phyloP scores from a whole-genome alignment of 2,888 invertebrate species.

The Parthenolecanium corni region DNA sequence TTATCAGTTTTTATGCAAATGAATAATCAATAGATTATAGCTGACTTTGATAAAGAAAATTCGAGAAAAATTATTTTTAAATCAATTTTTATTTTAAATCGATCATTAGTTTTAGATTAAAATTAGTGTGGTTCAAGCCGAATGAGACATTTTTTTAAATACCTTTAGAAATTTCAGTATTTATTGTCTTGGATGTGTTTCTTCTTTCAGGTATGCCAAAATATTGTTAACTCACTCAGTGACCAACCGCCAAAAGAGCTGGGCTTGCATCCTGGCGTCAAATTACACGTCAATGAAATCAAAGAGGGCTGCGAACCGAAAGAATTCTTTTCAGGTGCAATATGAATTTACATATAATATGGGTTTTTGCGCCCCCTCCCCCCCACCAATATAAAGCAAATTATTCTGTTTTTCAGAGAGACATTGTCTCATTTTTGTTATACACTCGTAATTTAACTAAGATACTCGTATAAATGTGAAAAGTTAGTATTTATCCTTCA shows the following conservation, averaged over 20 bases:
- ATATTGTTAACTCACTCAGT: conserved; percentile 50
- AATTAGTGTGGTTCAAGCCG: no score
- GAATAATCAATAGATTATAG: no score
- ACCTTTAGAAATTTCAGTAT: no score
- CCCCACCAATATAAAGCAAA: neutral
- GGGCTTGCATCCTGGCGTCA: conserved; percentile 41
- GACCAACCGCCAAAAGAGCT: conserved; percentile 53
- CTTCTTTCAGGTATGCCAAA: conserved; percentile 14
- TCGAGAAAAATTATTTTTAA: no score
- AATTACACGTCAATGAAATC: conserved; percentile 38
- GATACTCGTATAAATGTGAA: no score
- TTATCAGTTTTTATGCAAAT: no score
- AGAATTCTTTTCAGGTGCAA: conserved; percentile 51
- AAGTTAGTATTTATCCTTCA: no score
- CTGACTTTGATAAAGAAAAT: no score
- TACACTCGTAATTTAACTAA: no score
- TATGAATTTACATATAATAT: neutral
- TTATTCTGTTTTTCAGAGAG: neutral
- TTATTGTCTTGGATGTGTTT: neutral
- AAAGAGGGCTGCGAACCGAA: conserved; percentile 63
- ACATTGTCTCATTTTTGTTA: neutral
- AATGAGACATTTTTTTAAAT: no score
- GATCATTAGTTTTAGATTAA: no score
- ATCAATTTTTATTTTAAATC: no score
- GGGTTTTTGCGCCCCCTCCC: neutral